Percentiles rank a stretch among this genome's conserved stretches.
phyloP scores from a whole-genome alignment of 2,113 vertebrate genomes.

The Sylvilagus bachmani region DNA sequence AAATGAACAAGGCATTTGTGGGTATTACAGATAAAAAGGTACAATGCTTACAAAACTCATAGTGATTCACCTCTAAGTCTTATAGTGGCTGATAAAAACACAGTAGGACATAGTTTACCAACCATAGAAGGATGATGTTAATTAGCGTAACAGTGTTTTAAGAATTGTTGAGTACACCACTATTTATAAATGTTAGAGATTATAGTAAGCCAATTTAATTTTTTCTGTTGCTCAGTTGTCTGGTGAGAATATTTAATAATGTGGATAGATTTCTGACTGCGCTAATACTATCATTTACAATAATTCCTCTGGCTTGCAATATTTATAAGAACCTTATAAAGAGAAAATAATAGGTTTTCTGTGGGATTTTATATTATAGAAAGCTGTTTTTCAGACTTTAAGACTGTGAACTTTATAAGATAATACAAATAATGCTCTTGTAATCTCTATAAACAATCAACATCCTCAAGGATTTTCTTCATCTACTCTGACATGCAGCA shows the following conservation, averaged over 20 bases:
- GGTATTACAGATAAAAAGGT: slow-evolving; percentile 53
- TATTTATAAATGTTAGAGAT: slow-evolving; percentile 73
- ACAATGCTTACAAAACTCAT: slow-evolving; percentile 1
- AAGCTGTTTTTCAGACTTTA: slow-evolving; percentile 71
- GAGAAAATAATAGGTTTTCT: slow-evolving; percentile 77
- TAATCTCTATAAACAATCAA: slow-evolving; percentile 36
- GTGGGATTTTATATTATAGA: slow-evolving; percentile 61
- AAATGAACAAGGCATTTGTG: slow-evolving; percentile 34
- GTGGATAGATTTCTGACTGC: slow-evolving; percentile 81
- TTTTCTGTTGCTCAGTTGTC: slow-evolving; percentile 71
- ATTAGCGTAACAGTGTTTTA: slow-evolving; percentile 54
- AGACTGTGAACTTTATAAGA: slow-evolving; percentile 47
- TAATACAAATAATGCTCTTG: slow-evolving; percentile 14
- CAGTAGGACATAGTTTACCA: slow-evolving; percentile 45
- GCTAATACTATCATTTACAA: slow-evolving; percentile 77
- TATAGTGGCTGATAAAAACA: slow-evolving; percentile 56
- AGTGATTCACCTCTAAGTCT: slow-evolving; percentile 55
- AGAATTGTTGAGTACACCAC: slow-evolving; percentile 44
- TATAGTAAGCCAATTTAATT: slow-evolving; percentile 82
- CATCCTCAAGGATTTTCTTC: slow-evolving; percentile 16
- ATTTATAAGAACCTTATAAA: slow-evolving; percentile 65
- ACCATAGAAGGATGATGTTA: background rate
- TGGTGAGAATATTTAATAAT: slow-evolving; percentile 82
- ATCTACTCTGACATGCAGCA: background rate
- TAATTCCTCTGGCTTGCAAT: slow-evolving; percentile 72